phyloP scores from a whole-genome alignment of 1,140 invertebrate species.

The Vollenhovia emeryi region DNA sequence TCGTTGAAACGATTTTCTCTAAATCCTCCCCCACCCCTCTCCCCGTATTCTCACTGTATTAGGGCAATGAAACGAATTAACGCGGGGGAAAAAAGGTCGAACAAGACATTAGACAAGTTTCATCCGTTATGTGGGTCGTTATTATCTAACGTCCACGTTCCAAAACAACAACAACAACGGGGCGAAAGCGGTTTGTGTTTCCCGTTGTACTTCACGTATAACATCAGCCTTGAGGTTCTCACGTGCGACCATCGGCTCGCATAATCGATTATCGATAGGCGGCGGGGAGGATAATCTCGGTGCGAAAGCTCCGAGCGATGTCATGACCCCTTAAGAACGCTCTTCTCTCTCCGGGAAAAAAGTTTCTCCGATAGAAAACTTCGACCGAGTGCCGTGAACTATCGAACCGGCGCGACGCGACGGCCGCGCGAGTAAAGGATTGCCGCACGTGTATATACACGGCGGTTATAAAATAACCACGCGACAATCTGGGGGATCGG shows the following conservation, averaged over 20 bases:
- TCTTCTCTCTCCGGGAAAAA: constrained; percentile 39
- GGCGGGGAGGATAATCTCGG: constrained; percentile 55
- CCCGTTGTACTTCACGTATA: constrained; percentile 52
- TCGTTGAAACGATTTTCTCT: neutral
- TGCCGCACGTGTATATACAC: constrained; percentile 39
- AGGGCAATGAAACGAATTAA: neutral
- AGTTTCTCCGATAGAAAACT: constrained; percentile 65
- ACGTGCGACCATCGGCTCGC: constrained; percentile 41
- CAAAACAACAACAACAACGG: constrained; percentile 39
- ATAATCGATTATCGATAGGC: constrained; percentile 64
- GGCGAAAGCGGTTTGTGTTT: constrained; percentile 31
- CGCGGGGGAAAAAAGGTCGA: neutral
- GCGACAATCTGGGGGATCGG: constrained; percentile 49
- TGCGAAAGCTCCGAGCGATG: constrained; percentile 47
- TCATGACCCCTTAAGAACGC: constrained; percentile 56
- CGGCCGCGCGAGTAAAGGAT: constrained; percentile 38
- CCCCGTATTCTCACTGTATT: neutral
- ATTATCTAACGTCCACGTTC: constrained; percentile 38
- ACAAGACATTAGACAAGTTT: constrained; percentile 14
- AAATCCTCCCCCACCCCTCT: neutral
- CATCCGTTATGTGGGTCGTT: constrained; percentile 30
- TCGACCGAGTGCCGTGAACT: constrained; percentile 51
- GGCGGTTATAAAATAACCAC: constrained; percentile 59
- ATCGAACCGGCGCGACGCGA: constrained; percentile 34
- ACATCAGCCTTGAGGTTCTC: constrained; percentile 58